Evolutionary conservation across 2,888 invertebrate genomes (phyloP), one percentile per base, ranked within the genome.

Genomic region (Drosophila recens): DNA sequence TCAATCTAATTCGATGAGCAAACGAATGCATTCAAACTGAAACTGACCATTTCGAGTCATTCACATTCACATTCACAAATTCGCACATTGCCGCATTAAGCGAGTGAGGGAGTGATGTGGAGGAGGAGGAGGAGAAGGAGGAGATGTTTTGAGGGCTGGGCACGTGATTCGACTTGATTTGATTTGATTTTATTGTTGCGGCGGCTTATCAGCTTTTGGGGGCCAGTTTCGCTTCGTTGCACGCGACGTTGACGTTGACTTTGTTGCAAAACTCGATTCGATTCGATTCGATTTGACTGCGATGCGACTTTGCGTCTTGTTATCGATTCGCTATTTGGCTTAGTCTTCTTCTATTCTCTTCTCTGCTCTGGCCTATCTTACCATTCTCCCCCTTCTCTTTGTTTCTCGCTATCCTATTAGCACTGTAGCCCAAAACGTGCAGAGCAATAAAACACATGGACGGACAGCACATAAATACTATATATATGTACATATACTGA

Each of bases 131-230:
- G 3, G 33, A 4, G 27, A 17, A 15, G 27, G 36, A 5, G 23
- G 11, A 36, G 33, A 43, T 13, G 27, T 10, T 42, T 23, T 20
- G 23, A 27, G 42, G 51, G 57, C 33, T 52, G 62, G 67, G 49
- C 66, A 76, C 78, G 79, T 79, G 76, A 79, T 79, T 79, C 63
- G 72, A 63, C 63, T 77, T 72, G 75, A 72, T 82, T 87, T 84
- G 82, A 84, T 84, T 79, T 65, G 74, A 74, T 79, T 87, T 79
- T 78, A 87, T 83, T 83, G 86, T 82, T 83, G 83, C 68, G 86
- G 87, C 83, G 63, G 80, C 87, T 87, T 83, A 87, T 87, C 83
- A 87, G 83, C 82, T 82, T 82, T 83, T 76, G 67, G 65, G 38
- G 66, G 66, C 52, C 69, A 61, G 59, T 67, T 54, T 23, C 67